phyloP scores from a whole-genome alignment of 1,140 invertebrate species.

The Rhynchophorus ferrugineus region DNA sequence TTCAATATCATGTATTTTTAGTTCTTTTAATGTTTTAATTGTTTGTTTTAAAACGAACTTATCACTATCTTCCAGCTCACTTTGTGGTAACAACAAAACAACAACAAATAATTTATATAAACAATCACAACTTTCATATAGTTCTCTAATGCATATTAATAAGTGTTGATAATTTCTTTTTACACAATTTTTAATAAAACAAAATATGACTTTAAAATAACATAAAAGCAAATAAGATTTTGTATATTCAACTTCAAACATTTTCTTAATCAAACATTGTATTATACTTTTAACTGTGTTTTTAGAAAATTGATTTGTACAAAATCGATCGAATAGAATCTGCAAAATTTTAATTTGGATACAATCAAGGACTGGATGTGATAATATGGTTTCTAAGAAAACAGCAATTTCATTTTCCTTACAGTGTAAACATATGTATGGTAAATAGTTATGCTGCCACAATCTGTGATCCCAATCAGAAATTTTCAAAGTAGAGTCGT shows the following conservation, averaged over 20 bases:
- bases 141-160: constrained; percentile 4
- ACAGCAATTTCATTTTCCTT: not conserved
- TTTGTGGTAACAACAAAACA: constrained; percentile 18
- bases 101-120: constrained; percentile 23
- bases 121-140: constrained; percentile 4
- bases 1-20: constrained; percentile 7
- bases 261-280: constrained; percentile 13
- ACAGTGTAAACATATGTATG: constrained; percentile 11
- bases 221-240: constrained; percentile 20
- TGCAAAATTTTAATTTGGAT: constrained; percentile 24
- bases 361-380: constrained; percentile 10
- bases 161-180: constrained; percentile 1
- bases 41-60: constrained; percentile 3
- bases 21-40: constrained; percentile 6
- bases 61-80: not conserved
- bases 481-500: not conserved
- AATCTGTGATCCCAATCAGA: constrained; percentile 10
- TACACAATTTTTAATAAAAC: not conserved
- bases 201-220: constrained; percentile 25
- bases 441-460: constrained; percentile 26
- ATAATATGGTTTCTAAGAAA: constrained; percentile 11
- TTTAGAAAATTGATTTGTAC: constrained; percentile 7
- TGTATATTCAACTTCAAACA: constrained; percentile 1
- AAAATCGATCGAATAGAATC: constrained; percentile 18
- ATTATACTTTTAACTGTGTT: not conserved